Evolutionary conservation across 2,797 vertebrate species (phyloP), one percentile per base, ranked within the genome.

Genomic region (Mus spretus): DNA sequence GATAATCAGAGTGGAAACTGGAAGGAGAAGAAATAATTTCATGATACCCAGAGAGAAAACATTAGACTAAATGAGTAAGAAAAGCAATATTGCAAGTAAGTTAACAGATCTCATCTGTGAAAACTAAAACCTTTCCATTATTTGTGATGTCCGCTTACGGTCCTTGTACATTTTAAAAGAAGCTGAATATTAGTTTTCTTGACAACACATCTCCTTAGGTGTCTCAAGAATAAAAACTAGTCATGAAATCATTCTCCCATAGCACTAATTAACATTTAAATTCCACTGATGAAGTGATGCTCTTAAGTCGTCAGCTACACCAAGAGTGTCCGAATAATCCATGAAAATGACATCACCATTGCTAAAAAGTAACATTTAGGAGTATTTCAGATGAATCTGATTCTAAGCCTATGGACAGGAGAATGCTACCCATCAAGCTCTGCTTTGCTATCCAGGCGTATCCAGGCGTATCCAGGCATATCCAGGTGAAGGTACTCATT

Each of bases 191-290:
- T 77, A 50, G 34, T 75, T 90, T 92, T 94, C 79, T 59, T 95
- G 15, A 91, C 50, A 77, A 89, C 1, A 1, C 61, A 94, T 79
- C 91, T 97, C 75, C 70, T 95, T 44, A 95, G 74, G 44, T 88
- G 6, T 44, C 37, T 96, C 87, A 84, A 75, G 40, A 97, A 91
- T n/a, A 93, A 97, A 97, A 94, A 91, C n/a, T 83, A 94, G 50
- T 94, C 78, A 92, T 53, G 74, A 95, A 95, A 65, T 40, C 93
- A 96, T 47, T 89, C 91, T 22, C 74, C 65, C 44, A 93, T 9
- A 94, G 17, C n/a, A 94, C 24, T 93, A 92, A 55, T 55, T 72
- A 88, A 59, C 70, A 88, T 57, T 74, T 57, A 74, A 5, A 7
- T 17, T 75, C 63, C 61, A 90, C 28, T 24, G 26, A 59, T 47